Evolutionary conservation across 92 coral and sea anemone species (phyloP), one percentile per base, ranked within the genome.

Genomic region (Plumapathes pennacea): DNA sequence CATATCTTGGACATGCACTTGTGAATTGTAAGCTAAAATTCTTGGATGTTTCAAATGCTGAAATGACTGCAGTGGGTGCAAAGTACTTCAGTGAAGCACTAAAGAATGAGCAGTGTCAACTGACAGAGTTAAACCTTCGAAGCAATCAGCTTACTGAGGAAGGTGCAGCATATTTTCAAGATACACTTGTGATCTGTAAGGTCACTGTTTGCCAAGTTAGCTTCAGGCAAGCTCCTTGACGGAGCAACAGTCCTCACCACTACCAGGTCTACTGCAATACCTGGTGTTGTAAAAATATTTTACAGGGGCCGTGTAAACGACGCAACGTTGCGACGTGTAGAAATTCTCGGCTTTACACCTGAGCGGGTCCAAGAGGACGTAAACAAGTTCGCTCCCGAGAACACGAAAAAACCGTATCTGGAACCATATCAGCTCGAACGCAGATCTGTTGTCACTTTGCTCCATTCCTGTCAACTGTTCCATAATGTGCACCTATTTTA

Each of bases 181-280:
- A n/a, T n/a, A n/a, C n/a, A n/a, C n/a, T n/a, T n/a, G n/a, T n/a
- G n/a, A n/a, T n/a, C 73, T 14, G 13, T 60, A 32, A 51, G 68
- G 23, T 66, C 74, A 8, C 63, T 82, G 17, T 76, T 46, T 19
- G 60, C 58, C 29, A 75, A 75, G 31, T 39, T 82, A 14, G 39
- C 52, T 2, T 30, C 11, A 36, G 72, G 80, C 0, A 40, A 68
- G 12, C 41, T 67, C 2, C 61, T 75, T 19, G 2, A 25, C 20
- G 83, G 64, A 19, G 89, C 89, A 33, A 74, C 78, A 17, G 65
- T 82, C 11, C 23, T 82, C 21, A 69, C 68, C n/a, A 75, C 84
- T 0, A 44, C 74, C 15, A 62, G 89, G 49, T 70, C 89, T 11
- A 62, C 39, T 48, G 83, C 46, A 1, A 32, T 54, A 4, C 49